Evolutionary conservation across 2,888 invertebrate genomes (phyloP), one percentile per base, ranked within the genome.

Genomic region (Lasioglossum calceatum): DNA sequence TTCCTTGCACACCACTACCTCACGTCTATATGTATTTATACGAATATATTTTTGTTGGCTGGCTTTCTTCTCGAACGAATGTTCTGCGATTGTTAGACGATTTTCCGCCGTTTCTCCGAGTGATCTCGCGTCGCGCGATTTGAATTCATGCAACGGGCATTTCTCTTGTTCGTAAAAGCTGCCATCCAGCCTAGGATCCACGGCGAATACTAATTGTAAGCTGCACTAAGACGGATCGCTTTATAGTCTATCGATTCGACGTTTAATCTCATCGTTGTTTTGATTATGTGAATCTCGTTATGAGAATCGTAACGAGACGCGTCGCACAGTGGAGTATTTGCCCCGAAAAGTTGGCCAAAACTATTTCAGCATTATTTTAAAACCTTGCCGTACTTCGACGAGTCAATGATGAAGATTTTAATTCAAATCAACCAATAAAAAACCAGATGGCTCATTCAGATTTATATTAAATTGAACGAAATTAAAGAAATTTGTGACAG

Each of bases 81-180:
- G 27, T 42, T 42, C 16, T 5, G 47, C 76, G 14, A 67, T 39
- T 19, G 7, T 8, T 23, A 44, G n/a, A 14, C 12, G n/a, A 42
- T 19, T 32, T n/a, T 32, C 54, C 5, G 14, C n/a, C 7, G 50
- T 54, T 72, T 64, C 14, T 39, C 47, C 67, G 5, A 27, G 36
- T 23, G 44, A 50, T 54, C 54, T 67, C 50, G 14, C n/a, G 42
- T 50, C 42, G 23, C 47, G 36, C 47, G 61, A 78, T 78, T 75
- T 39, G 32, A 83, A 74, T 47, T 67, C 47, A 44, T 12, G 76
- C 71, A 32, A 10, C 54, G 32, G 32, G 2, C n/a, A 32, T 4
- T 54, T 10, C 0, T 1, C 23, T 10, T 3, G 23, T 10, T 23
- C 54, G 54, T 54, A 23, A 54, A 10, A 54, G 23, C 54, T 54